A percentile compares a stretch with the other conserved stretches of the same genome.
These are phyloP conservation scores for Mormoops blainvillei DNA, from an alignment of 2,113 vertebrate species.

Conservation along the genomic window DNA sequence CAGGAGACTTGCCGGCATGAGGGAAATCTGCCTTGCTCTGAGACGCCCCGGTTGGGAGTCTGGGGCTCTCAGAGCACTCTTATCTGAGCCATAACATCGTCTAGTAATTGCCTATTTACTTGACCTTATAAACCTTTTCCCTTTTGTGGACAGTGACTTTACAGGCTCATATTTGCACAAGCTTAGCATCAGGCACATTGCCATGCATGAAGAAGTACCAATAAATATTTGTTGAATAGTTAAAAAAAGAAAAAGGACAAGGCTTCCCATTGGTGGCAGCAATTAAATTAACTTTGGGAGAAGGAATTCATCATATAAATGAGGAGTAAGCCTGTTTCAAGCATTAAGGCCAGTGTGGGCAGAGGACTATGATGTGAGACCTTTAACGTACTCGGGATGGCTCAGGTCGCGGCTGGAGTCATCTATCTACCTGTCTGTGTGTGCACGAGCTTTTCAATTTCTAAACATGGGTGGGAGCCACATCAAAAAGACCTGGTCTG, in stretches of 20 bases:
- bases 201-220: background rate
- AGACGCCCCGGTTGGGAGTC: background rate
- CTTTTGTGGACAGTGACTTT: background rate
- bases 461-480: background rate
- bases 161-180: background rate
- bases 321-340: background rate
- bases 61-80: fast-evolving
- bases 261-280: background rate
- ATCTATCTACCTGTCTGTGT: too few relatives aligned
- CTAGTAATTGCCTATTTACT: background rate
- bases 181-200: background rate
- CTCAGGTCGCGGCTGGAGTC: background rate
- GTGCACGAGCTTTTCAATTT: background rate
- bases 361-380: fast-evolving
- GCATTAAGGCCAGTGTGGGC: background rate
- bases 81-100: background rate
- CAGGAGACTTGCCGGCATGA: background rate
- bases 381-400: background rate
- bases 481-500: background rate
- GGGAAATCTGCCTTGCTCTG: background rate
- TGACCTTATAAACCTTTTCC: background rate
- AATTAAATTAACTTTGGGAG: background rate
- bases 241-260: background rate
- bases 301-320: background rate
- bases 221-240: background rate